Conservation (phyloP, 2,888 invertebrate genomes). For the Teinopalpus imperialis region DNA sequence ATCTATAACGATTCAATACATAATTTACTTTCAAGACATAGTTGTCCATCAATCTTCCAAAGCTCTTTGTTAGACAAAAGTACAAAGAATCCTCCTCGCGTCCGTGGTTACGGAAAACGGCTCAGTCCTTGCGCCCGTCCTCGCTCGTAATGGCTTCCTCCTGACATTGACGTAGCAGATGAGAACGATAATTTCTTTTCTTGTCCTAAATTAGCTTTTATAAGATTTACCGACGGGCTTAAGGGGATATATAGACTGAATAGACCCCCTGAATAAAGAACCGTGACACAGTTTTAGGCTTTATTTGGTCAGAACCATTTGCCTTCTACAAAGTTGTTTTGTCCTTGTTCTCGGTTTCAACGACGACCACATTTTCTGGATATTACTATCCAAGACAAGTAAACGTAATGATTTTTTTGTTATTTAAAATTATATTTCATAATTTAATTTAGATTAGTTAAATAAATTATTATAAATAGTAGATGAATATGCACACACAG, state of each 20-base stretch:
- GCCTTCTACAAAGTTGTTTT: no score
- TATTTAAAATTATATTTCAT: no score
- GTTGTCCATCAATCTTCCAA: conserved; percentile 33
- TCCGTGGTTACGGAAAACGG: conserved; percentile 45
- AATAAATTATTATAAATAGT: no score
- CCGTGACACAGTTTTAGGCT: conserved; percentile 17
- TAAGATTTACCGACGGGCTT: conserved; percentile 24
- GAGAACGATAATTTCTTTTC: conserved; percentile 25
- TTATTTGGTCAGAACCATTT: conserved; percentile 10
- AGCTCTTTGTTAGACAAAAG: conserved; percentile 46
- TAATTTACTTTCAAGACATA: conserved; percentile 17
- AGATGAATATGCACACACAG: no score
- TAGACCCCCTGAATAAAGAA: conserved; percentile 11
- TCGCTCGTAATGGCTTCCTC: conserved; percentile 49
- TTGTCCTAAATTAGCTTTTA: conserved; percentile 25
- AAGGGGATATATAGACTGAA: conserved; percentile 19
- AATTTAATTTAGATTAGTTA: no score
- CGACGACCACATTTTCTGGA: no score
- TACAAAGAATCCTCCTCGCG: conserved; percentile 30
- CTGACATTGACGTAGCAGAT: conserved; percentile 38
- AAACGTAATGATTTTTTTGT: no score
- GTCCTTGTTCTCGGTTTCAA: no score
- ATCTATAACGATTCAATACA: not conserved
- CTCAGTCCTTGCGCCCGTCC: conserved; percentile 41
- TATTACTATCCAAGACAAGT: no score